Percentiles rank a stretch among this genome's conserved stretches.
phyloP scores from a whole-genome alignment of 2,113 vertebrate genomes.

The Colinus virginianus region DNA sequence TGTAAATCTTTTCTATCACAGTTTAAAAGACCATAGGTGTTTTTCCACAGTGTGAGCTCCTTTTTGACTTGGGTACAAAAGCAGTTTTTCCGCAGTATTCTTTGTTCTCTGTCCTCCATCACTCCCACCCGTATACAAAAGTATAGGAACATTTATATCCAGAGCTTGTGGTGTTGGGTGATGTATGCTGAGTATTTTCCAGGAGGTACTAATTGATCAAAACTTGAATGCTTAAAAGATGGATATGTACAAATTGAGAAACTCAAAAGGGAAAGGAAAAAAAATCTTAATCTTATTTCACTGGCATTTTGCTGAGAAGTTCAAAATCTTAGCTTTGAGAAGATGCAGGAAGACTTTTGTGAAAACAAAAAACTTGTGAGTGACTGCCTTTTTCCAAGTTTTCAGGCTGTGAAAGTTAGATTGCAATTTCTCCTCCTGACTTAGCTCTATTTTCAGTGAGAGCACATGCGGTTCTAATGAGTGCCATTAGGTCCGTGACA shows the following conservation, averaged over 20 bases:
- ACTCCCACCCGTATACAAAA: not conserved
- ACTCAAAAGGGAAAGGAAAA: not conserved
- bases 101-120: not conserved
- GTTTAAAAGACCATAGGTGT: not conserved
- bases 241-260: conserved; percentile 19
- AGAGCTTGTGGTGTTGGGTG: not conserved
- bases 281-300: not conserved
- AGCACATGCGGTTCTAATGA: conserved; percentile 50
- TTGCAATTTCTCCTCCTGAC: conserved; percentile 28
- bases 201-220: conserved; percentile 30
- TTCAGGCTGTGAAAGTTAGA: conserved; percentile 38
- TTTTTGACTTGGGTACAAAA: not conserved
- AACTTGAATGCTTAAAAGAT: not conserved
- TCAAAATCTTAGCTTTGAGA: conserved; percentile 31
- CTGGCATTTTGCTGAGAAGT: conserved; percentile 23
- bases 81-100: not conserved
- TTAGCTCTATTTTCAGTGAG: conserved; percentile 62
- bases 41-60: not conserved
- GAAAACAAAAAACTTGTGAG: conserved; percentile 12
- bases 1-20: not conserved
- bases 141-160: not conserved
- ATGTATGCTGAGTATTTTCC: conserved; percentile 3
- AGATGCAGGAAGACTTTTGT: not conserved
- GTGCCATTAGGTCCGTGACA: conserved; percentile 49
- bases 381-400: conserved; percentile 4